Base-by-base conservation (phyloP, 2,797 vertebrate species). In the Falco biarmicus region DNA sequence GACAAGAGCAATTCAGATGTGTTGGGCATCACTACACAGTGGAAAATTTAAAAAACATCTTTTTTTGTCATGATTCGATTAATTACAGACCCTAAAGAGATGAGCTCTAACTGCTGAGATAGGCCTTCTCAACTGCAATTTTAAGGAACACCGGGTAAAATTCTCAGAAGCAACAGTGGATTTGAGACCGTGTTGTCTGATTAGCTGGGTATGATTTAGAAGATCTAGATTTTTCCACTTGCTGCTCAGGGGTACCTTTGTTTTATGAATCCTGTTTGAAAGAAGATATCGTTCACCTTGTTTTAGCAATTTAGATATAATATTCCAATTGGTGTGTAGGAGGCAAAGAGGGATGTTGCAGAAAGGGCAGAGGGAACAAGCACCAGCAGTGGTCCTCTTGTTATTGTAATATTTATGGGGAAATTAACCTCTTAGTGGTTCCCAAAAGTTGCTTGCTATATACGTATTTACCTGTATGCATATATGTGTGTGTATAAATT, bases 281-380 rank as follows among this genome's bases (percentile, higher is more conserved):
- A 86, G 29, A 45, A 48, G 11, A 14, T 48, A 66, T 24, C 10
- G n/a, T 76, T 80, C 50, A n/a, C 50, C 18, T 75, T 64, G 54
- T 63, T 89, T 89, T 59, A 84, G 15, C 47, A 76, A 56, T 89
- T 89, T 86, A 80, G 93, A 73, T 93, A 59, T 86, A 73, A 80
- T 80, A 80, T 87, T 89, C 79, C 64, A 73, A 20, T 75, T 79
- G 34, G 4, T 64, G 41, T 76, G 73, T 85, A 68, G 69, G 69
- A 79, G 74, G 41, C 5, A 22, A 19, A 70, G 59, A 78, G 22
- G 11, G 26, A 66, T 79, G 48, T 24, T 76, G 10, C 22, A 50
- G 32, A 80, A 78, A 78, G 20, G 4, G 41, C 18, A 25, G 12
- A 14, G 9, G 41, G 18, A 79, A n/a, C 10, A 71, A 63, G 15